Conservation (phyloP, 2,888 invertebrate genomes). For the Xestia xanthographa region DNA sequence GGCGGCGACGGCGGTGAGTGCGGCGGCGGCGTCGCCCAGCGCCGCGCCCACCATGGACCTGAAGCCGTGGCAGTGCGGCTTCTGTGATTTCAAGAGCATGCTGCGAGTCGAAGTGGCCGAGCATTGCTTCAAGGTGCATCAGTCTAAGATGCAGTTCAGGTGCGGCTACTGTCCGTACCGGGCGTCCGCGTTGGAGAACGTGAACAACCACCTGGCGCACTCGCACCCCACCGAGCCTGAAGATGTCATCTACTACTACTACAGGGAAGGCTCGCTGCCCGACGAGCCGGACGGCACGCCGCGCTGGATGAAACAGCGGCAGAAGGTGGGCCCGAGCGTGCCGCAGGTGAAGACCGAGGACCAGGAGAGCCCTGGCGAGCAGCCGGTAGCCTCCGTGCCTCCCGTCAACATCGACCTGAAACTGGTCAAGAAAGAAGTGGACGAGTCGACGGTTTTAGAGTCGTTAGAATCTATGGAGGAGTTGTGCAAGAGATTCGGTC, state of each 20-base stretch:
- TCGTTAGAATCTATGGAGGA: conserved; percentile 73
- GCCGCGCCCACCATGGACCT: conserved; percentile 86
- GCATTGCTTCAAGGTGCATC: conserved; percentile 91
- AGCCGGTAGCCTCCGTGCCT: conserved; percentile 35
- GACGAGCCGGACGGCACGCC: conserved; percentile 79
- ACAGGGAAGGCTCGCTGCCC: conserved; percentile 83
- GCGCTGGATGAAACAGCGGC: conserved; percentile 82
- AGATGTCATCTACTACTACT: conserved; percentile 89
- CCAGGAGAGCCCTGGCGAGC: conserved; percentile 46
- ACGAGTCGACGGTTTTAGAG: conserved; percentile 39
- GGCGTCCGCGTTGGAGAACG: conserved; percentile 88
- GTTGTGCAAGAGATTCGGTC: conserved; percentile 78
- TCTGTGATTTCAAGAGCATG: conserved; percentile 91
- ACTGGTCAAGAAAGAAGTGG: conserved; percentile 81
- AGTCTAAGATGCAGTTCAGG: conserved; percentile 92
- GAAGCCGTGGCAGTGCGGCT: conserved; percentile 93
- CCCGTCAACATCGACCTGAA: conserved; percentile 75
- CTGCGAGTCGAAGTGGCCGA: conserved; percentile 91
- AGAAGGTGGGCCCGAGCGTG: conserved; percentile 66
- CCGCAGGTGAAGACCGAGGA: conserved; percentile 77
- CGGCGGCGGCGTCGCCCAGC: conserved; percentile 63
- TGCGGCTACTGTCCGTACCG: conserved; percentile 92
- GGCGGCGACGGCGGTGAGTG: conserved; percentile 22
- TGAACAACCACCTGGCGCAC: conserved; percentile 91
- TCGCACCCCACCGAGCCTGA: conserved; percentile 88